A percentile compares a stretch with the other conserved stretches of the same genome.
Conservation (phyloP, 2,888 invertebrate species). For the Phengaris arion region DNA sequence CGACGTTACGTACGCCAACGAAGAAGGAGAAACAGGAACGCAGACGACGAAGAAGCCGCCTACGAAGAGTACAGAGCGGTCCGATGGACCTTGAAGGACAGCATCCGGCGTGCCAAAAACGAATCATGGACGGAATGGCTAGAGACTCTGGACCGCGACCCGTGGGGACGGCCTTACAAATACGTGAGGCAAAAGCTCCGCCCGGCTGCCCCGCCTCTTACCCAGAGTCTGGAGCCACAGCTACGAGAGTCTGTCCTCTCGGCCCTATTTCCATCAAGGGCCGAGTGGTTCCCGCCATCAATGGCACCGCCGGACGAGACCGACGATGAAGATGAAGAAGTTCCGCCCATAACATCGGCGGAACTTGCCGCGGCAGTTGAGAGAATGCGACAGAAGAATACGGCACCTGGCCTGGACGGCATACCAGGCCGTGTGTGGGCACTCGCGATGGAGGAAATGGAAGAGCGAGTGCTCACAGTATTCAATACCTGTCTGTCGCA, state of each 20-base stretch:
- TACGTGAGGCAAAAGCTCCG: too few relatives aligned
- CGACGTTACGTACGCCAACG: too few relatives aligned
- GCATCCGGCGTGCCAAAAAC: too few relatives aligned
- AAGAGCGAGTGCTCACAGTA: background rate
- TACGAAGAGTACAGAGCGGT: too few relatives aligned
- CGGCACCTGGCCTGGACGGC: conserved; percentile 31
- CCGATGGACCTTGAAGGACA: too few relatives aligned
- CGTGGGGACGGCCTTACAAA: too few relatives aligned
- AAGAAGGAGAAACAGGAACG: conserved; percentile 16
- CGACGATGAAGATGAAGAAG: background rate
- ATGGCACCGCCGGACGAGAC: background rate
- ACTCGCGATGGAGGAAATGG: conserved; percentile 7
- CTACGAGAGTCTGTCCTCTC: too few relatives aligned
- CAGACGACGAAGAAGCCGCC: conserved; percentile 32
- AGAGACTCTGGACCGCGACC: too few relatives aligned
- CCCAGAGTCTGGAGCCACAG: too few relatives aligned
- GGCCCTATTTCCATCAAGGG: conserved; percentile 18
- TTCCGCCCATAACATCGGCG: background rate
- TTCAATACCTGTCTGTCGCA: background rate
- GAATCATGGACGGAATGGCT: too few relatives aligned
- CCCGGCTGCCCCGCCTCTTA: too few relatives aligned
- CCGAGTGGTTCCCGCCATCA: background rate
- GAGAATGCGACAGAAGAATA: background rate
- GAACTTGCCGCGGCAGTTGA: background rate
- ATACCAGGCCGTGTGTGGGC: conserved; percentile 1